Evolutionary conservation across 2,113 vertebrate species (phyloP), one percentile per base, ranked within the genome.

Genomic region (Pelecanoides urinatrix): DNA sequence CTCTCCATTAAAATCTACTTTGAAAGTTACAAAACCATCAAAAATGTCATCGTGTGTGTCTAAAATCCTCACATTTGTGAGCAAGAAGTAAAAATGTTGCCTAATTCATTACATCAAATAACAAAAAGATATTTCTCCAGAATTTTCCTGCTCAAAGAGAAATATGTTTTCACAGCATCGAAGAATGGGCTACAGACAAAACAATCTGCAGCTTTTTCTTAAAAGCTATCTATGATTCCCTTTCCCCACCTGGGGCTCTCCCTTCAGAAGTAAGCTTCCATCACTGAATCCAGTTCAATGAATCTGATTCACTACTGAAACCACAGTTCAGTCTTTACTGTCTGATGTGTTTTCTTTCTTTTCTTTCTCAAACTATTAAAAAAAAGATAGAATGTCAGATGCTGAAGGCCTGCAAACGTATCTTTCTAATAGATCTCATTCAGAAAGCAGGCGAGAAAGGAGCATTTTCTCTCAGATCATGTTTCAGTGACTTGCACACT

Each of bases 1-100:
- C 13, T 44, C 20, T 27, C 56, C 71, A 63, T n/a, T 87, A 82
- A 61, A 86, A 72, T 56, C 32, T 36, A 40, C 36, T 82, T 65
- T 49, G 34, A 15, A 94, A 87, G 61, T 58, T 40, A 89, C 6
- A 72, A 91, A 82, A 11, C 4, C 38, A 77, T 14, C 10, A 27
- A 75, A 53, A 67, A 36, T 6, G 11, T 42, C 6, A 3, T 8
- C 0, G 0, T 8, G 7, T 6, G 1, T 2, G 0, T 71, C 40
- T 30, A 49, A 75, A 59, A 47, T 53, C 20, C 20, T 67, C 52
- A 78, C 7, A 20, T 4, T 78, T 56, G 23, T 42, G 12, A 91
- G 36, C 20, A 78, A 27, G 15, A 40, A 91, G 32, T 30, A 76
- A 88, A 71, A 88, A 45, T 26, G 44, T 29, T 77, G 32, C 44